A percentile compares a stretch with the other conserved stretches of the same genome.
These are phyloP conservation scores for Balaeniceps rex DNA, from an alignment of 2,113 vertebrate species.

Conservation along the genomic window DNA sequence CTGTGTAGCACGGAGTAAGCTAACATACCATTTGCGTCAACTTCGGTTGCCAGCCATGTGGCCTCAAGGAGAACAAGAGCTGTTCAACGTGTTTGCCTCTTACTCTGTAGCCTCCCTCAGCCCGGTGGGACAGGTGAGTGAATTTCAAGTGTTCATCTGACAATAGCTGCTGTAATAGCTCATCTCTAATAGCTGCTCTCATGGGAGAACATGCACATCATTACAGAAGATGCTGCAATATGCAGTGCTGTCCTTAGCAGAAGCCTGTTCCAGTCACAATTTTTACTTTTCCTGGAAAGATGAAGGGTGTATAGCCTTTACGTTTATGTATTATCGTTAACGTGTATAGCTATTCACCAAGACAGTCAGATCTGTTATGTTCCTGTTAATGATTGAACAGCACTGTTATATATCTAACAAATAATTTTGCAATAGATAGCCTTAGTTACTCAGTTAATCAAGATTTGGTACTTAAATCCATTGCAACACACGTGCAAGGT, in stretches of 20 bases:
- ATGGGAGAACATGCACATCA: neutral
- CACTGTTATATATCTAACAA: neutral
- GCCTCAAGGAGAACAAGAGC: neutral
- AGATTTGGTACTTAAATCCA: neutral
- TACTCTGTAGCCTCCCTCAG: neutral
- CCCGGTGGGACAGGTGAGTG: neutral
- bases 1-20: neutral
- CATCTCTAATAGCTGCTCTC: neutral
- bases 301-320: neutral
- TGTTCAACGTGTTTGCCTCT: neutral
- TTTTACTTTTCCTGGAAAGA: neutral
- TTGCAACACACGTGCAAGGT: neutral
- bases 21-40: neutral
- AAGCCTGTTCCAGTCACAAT: neutral
- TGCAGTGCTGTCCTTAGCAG: neutral
- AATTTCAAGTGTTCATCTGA: neutral
- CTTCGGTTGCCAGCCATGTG: neutral
- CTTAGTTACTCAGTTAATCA: neutral
- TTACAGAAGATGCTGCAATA: neutral
- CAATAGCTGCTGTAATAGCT: neutral
- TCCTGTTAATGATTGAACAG: neutral
- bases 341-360: neutral
- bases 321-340: neutral
- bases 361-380: neutral
- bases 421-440: neutral